Conservation (phyloP, 2,888 invertebrate genomes). For the Drosophila mulleri region DNA sequence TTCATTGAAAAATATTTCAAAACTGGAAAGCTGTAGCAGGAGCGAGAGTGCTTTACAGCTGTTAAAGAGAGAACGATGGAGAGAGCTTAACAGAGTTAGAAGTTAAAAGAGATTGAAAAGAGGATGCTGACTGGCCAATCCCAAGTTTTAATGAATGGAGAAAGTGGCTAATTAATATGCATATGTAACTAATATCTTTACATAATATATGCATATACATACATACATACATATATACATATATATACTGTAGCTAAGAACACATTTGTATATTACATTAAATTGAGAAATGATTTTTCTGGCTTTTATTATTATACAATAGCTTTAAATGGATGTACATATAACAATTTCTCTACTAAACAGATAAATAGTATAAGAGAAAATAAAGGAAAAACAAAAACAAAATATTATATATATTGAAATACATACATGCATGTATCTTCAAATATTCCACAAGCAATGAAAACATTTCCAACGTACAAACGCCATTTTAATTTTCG, state of each 20-base stretch:
- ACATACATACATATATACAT: not conserved
- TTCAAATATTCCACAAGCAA: not conserved
- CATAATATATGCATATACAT: not conserved
- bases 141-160: conserved; percentile 18
- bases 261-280: not conserved
- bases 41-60: conserved; percentile 11
- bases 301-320: not conserved
- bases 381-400: not conserved
- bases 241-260: too few species aligned
- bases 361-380: not conserved
- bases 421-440: too few species aligned
- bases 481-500: not conserved
- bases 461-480: not conserved
- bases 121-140: not conserved
- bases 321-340: too few species aligned
- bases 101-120: not conserved
- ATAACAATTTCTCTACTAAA: not conserved
- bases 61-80: not conserved
- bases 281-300: not conserved
- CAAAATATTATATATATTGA: not conserved
- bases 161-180: conserved; percentile 10
- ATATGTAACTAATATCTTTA: not conserved
- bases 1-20: conserved; percentile 24
- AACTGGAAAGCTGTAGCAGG: conserved; percentile 16
- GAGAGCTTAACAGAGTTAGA: not conserved